Evolutionary conservation across 1,140 invertebrate genomes (phyloP).

Genomic region (Megalopta genalis): DNA sequence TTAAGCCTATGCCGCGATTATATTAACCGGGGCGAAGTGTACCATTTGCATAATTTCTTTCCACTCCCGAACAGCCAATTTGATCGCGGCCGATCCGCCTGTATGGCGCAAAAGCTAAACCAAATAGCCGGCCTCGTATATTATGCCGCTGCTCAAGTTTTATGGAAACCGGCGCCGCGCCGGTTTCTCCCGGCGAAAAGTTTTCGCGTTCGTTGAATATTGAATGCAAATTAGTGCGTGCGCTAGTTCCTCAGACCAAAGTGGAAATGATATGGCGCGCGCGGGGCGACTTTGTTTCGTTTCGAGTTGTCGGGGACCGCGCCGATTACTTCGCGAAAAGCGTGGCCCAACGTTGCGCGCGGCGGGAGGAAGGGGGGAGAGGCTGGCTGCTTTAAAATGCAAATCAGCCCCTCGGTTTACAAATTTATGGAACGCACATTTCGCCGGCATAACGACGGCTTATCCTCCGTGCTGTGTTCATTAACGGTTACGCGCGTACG

Average conservation of each 20-base stretch:
- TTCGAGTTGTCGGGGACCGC: neutral
- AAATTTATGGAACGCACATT: neutral
- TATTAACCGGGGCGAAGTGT: conserved; percentile 24
- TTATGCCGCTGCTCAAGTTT: conserved; percentile 7
- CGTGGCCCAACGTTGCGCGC: neutral
- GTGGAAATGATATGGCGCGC: neutral
- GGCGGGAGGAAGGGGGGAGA: too few relatives aligned
- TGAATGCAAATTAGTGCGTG: neutral
- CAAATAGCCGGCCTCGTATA: conserved; percentile 7
- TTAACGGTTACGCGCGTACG: too few relatives aligned
- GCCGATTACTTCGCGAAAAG: neutral
- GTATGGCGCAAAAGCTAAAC: neutral
- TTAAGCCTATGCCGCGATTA: conserved; percentile 20
- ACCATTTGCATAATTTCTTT: conserved; percentile 23
- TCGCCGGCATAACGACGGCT: too few relatives aligned
- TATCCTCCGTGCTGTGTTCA: too few relatives aligned
- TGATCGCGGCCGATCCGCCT: neutral
- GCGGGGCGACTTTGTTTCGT: neutral
- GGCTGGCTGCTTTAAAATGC: neutral
- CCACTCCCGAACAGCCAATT: conserved; percentile 1
- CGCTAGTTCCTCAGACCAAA: neutral
- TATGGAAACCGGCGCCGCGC: neutral
- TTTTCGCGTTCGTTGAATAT: neutral
- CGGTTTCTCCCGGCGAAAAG: neutral
- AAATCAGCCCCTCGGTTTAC: neutral